Evolutionary conservation across 2,113 vertebrate genomes (phyloP), one percentile per base, ranked within the genome.

Genomic region (Carassius auratus): DNA sequence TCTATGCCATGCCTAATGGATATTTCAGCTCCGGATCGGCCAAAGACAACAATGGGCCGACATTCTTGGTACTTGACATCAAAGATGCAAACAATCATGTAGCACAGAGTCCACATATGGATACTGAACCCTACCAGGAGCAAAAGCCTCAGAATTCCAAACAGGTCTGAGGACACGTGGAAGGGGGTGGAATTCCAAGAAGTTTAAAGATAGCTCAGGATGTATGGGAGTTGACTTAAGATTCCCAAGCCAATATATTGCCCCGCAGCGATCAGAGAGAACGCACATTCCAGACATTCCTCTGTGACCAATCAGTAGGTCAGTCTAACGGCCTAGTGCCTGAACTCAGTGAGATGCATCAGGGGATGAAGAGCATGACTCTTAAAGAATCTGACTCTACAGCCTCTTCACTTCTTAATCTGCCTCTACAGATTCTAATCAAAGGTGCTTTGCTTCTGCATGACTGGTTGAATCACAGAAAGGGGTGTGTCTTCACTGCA

Each of bases 161-260:
- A 69, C 84, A 86, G 84, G 84, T 88, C 84, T 80, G 36, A 84
- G 86, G 82, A 87, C 75, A 73, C 45, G 19, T n/a, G 52, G 19
- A 64, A 38, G 38, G n/a, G 84, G 73, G 68, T 21, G 7, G 36
- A 79, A 86, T 86, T 88, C 87, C 85, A 84, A 86, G 87, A 75
- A 23, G 74, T 80, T 83, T 64, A 88, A 88, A 86, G 84, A 88
- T 84, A 86, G 80, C 75, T 61, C 75, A 88, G 87, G 87, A 88
- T 86, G 84, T 86, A 84, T 84, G 84, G 84, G 68, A 84, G 57
- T 86, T 84, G 74, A 84, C 81, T 85, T 81, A 69, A 83, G 81
- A 88, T 85, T 85, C 87, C 87, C 87, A 85, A 88, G 64, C 62
- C 80, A 74, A 59, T 76, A 85, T 64, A 69, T 76, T 78, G 66